Conservation (phyloP, 2,888 invertebrate genomes). For the Leucania comma region DNA sequence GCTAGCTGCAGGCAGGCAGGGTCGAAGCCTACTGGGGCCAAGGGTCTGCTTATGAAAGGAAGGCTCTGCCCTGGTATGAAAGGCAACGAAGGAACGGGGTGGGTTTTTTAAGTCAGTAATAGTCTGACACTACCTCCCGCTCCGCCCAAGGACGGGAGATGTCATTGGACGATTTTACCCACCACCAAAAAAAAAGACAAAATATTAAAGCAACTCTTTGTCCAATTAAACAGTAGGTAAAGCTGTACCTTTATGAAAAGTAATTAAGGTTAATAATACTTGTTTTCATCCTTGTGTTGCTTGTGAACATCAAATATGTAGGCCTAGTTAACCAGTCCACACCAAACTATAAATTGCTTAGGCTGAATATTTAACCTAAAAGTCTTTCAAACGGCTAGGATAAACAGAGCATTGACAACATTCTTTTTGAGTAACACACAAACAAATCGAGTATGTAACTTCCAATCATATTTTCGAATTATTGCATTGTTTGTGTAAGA, state of each 20-base stretch:
- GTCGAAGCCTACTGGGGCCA: too few relatives aligned
- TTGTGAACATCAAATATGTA: constrained; percentile 4
- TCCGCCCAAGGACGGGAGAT: too few relatives aligned
- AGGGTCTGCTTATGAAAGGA: too few relatives aligned
- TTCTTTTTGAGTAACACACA: neutral
- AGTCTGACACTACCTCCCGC: too few relatives aligned
- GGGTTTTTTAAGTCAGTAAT: too few relatives aligned
- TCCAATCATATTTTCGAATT: neutral
- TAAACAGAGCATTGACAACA: neutral
- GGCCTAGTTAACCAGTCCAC: neutral
- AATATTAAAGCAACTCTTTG: neutral
- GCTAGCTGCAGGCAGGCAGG: too few relatives aligned
- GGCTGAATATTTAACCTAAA: constrained; percentile 1
- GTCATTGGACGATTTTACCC: too few relatives aligned
- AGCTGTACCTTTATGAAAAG: too few relatives aligned
- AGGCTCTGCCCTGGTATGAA: too few relatives aligned
- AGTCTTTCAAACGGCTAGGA: neutral
- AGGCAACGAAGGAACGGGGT: too few relatives aligned
- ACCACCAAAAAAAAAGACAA: too few relatives aligned
- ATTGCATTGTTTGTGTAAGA: constrained; percentile 15
- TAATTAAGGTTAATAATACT: too few relatives aligned
- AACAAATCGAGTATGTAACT: neutral
- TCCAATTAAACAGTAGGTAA: neutral
- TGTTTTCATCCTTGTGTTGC: neutral
- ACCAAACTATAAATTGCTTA: neutral